Base-by-base conservation (phyloP, 2,888 invertebrate species). In the Trissolcus brochymenae region DNA sequence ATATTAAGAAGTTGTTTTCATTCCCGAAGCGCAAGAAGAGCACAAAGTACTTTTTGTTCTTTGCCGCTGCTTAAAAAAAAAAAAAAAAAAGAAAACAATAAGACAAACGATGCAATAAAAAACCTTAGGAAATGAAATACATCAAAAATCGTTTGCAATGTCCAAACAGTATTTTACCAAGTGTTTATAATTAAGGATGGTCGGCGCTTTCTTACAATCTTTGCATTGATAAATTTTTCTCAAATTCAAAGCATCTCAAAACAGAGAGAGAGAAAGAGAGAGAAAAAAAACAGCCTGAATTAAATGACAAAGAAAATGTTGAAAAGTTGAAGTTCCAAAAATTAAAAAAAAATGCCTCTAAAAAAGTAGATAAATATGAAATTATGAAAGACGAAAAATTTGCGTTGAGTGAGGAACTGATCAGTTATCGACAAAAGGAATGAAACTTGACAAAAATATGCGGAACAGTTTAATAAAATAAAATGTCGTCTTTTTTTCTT, bases 161-260 rank as follows among this genome's bases (percentile, higher is more conserved):
- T 61, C 61, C 21, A 70, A 70, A 70, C 68, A 61, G 40, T 55
- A 60, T 60, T 68, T 68, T 19, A 59, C 59, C 54, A 54, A 68
- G 60, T 46, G 68, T 60, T 60, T 68, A 60, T 60, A 68, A 61
- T 70, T 70, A 68, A 54, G 19, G 49, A 21, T 19, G 53, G 68
- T 68, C 60, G 68, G 60, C 68, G 35, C 60, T 53, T 54, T 21
- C 2, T 19, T 19, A 19, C 19, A 25, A 29, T 21, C 68, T 68
- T 54, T 68, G 60, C 68, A 68, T 19, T 2, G 19, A 2, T 60
- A 68, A 68, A 60, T 60, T 61, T 55, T 46, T 61, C 55, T 49
- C 49, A 70, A 41, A 67, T 67, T 60, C 53, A 17, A 54, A 54
- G 59, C 54, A 67, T 55, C 53, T 51, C 19, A 53, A n/a, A n/a